phyloP scores from a whole-genome alignment of 2,113 vertebrate species.

The Pyrgilauda ruficollis region DNA sequence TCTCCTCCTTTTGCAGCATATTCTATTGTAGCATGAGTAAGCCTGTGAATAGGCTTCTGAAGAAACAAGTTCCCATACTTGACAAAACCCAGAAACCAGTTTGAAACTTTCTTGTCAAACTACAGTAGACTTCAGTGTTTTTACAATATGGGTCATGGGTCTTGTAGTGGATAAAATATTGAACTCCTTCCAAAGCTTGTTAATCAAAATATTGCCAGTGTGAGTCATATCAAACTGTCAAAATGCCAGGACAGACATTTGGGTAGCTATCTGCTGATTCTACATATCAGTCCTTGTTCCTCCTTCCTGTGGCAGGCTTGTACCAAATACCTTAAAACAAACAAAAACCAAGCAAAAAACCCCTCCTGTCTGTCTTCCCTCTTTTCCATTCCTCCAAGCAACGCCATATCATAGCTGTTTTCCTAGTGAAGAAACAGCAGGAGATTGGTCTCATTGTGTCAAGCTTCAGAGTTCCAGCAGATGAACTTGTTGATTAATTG shows the following conservation, averaged over 20 bases:
- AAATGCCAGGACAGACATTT: background rate
- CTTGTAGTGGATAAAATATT: constrained; percentile 18
- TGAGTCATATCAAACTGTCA: background rate
- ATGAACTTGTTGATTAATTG: background rate
- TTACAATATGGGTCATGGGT: background rate
- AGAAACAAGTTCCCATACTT: background rate
- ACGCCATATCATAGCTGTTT: background rate
- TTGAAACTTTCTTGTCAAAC: background rate
- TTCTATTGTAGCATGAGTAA: background rate
- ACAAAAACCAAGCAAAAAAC: background rate
- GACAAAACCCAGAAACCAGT: background rate
- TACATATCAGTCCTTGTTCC: background rate
- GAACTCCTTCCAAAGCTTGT: background rate
- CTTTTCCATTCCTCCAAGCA: background rate
- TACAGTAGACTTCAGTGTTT: background rate
- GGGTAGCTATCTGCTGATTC: background rate
- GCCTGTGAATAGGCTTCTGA: background rate
- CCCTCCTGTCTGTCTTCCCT: background rate
- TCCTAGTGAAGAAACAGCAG: background rate
- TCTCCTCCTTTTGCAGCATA: background rate
- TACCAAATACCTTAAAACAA: background rate
- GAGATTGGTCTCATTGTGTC: background rate
- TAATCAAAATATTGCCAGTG: background rate
- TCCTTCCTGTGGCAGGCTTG: background rate
- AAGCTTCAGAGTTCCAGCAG: background rate